A percentile compares a stretch with the other conserved stretches of the same genome.
phyloP scores from a whole-genome alignment of 2,888 invertebrate species.

The Hesperia comma region DNA sequence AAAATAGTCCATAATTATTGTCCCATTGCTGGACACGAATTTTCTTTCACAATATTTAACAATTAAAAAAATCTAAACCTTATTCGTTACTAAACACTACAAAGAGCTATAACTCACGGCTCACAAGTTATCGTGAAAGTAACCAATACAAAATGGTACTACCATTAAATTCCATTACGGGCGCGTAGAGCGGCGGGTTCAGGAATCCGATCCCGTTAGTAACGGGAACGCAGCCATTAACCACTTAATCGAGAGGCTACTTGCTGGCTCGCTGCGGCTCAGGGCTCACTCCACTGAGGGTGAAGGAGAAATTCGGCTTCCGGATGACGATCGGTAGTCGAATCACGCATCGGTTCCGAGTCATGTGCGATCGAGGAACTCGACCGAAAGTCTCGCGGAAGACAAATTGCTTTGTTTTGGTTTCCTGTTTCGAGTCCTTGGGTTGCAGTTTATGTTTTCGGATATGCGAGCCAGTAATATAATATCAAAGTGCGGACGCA shows the following conservation, averaged over 20 bases:
- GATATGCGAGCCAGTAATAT: too few species aligned
- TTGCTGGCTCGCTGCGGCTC: neutral
- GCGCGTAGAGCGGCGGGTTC: constrained; percentile 12
- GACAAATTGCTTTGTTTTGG: neutral
- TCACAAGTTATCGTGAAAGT: constrained; percentile 2
- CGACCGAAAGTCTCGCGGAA: neutral
- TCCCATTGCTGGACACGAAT: too few species aligned
- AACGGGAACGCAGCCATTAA: constrained; percentile 49
- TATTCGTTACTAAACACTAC: neutral
- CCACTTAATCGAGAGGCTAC: constrained; percentile 46
- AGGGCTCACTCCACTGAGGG: neutral
- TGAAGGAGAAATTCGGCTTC: neutral
- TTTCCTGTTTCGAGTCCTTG: neutral
- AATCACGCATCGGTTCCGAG: neutral
- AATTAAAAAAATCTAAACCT: too few species aligned
- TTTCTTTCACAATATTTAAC: too few species aligned
- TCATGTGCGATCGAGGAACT: constrained; percentile 1
- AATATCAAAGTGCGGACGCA: too few species aligned
- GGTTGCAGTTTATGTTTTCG: neutral
- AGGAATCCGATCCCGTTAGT: constrained; percentile 56
- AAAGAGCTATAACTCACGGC: neutral
- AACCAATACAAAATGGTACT: constrained; percentile 24
- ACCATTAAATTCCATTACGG: constrained; percentile 27
- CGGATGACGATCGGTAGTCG: neutral
- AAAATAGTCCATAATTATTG: too few species aligned